A percentile compares a stretch with the other conserved stretches of the same genome.
Evolutionary conservation across 1,140 invertebrate species (phyloP).

Genomic region (Melitaea cinxia): DNA sequence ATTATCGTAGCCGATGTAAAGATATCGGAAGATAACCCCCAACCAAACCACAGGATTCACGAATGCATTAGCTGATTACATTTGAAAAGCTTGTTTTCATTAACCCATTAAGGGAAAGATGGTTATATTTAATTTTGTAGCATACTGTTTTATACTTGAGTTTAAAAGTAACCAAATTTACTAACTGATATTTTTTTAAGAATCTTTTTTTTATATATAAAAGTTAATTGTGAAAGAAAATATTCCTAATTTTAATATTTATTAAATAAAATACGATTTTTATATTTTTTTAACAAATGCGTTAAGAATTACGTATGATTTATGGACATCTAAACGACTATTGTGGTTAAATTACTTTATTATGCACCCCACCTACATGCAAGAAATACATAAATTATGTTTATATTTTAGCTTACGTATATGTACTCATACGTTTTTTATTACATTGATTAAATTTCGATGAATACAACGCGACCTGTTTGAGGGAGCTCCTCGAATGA

Average conservation of each 20-base stretch:
- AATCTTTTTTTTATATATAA: neutral
- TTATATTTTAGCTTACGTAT: no score
- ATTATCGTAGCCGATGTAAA: neutral
- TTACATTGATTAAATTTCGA: no score
- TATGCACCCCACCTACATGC: neutral
- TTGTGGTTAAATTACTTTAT: neutral
- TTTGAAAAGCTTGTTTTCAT: conserved; percentile 27
- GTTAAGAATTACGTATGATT: neutral
- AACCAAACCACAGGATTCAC: conserved; percentile 47
- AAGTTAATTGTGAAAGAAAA: no score
- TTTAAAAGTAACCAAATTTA: neutral
- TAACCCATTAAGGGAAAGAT: conserved; percentile 2
- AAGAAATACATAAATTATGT: neutral
- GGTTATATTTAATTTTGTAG: conserved; percentile 8
- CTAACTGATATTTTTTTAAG: neutral
- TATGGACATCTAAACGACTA: neutral
- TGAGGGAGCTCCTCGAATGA: no score
- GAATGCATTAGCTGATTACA: conserved; percentile 64
- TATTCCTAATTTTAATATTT: no score
- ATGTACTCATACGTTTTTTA: no score
- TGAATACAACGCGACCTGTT: no score
- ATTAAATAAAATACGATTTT: no score
- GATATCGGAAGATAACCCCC: neutral
- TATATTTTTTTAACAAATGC: no score
- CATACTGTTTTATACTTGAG: neutral